Evolutionary conservation across 2,113 vertebrate species (phyloP).

Genomic region (Falcunculus frontatus): DNA sequence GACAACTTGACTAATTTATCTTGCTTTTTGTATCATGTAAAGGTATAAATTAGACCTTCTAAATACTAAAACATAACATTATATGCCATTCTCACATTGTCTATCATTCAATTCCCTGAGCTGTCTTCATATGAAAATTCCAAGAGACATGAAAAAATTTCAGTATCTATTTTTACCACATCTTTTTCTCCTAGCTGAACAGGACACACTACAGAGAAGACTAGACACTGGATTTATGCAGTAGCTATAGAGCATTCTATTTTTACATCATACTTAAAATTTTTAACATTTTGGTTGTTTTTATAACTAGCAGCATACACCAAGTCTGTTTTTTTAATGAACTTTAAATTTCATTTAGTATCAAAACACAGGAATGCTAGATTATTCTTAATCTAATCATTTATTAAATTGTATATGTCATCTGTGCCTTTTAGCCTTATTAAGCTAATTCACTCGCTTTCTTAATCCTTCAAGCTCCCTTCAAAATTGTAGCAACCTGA

Average conservation of each 20-base stretch:
- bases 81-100: not conserved
- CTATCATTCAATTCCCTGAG: not conserved
- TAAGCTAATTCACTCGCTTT: not conserved
- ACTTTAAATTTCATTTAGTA: not conserved
- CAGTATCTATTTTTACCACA: not conserved
- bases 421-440: not conserved
- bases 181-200: not conserved
- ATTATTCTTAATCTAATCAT: not conserved
- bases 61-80: not conserved
- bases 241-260: not conserved
- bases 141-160: not conserved
- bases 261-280: not conserved
- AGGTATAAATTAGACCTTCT: not conserved
- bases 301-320: not conserved
- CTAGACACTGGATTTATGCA: not conserved
- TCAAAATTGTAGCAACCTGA: not conserved
- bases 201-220: not conserved
- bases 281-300: not conserved
- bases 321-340: not conserved
- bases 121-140: not conserved
- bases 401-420: not conserved
- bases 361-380: not conserved
- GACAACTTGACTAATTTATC: not conserved
- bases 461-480: not conserved
- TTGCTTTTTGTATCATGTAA: not conserved